These are phyloP conservation scores for Malthinus flaveolus DNA, from an alignment of 2,888 invertebrate species.

Conservation along the genomic window DNA sequence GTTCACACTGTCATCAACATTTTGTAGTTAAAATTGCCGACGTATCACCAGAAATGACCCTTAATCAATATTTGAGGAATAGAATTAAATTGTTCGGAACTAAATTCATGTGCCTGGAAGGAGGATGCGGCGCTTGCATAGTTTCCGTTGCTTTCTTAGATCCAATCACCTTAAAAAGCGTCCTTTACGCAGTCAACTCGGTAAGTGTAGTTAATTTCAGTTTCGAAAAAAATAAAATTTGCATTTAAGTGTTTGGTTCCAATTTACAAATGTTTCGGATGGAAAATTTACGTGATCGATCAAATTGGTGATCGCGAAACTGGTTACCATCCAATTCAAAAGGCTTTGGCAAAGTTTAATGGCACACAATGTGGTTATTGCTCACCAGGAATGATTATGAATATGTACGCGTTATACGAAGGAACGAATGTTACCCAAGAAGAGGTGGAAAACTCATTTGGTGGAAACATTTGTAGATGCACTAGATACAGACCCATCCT, in stretches of 20 bases:
- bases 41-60: constrained; percentile 58
- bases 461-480: constrained; percentile 69
- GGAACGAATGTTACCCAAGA: constrained; percentile 60
- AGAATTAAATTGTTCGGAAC: constrained; percentile 67
- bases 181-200: constrained; percentile 66
- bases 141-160: constrained; percentile 58
- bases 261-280: constrained; percentile 60
- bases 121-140: constrained; percentile 72
- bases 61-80: constrained; percentile 67
- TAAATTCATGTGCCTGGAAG: constrained; percentile 73
- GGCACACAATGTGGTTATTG: constrained; percentile 74
- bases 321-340: constrained; percentile 68
- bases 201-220: constrained; percentile 51
- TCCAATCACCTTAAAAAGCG: constrained; percentile 56
- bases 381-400: constrained; percentile 72
- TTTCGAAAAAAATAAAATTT: background rate
- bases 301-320: constrained; percentile 64
- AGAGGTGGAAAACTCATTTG: constrained; percentile 70
- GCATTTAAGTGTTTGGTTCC: constrained; percentile 57
- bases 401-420: constrained; percentile 62
- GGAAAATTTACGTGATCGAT: constrained; percentile 61
- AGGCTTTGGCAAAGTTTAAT: constrained; percentile 60
- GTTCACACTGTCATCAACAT: background rate
- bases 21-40: constrained; percentile 48
- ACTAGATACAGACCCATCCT: constrained; percentile 68